These are phyloP conservation scores for Phaethon lepturus DNA, from an alignment of 2,113 vertebrate species.

Conservation along the genomic window DNA sequence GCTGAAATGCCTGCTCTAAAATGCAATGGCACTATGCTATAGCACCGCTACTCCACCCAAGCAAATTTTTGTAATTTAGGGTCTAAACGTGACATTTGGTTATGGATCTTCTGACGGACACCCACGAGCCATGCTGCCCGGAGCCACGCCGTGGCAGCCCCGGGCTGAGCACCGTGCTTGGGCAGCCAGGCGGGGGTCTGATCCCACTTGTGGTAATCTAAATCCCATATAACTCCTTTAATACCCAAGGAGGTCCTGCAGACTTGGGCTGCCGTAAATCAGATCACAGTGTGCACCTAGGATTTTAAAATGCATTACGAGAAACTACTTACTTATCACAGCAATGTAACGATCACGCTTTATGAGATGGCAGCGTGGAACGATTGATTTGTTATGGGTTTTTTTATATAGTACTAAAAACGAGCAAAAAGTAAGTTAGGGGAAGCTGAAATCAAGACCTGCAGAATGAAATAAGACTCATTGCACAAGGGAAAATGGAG, in stretches of 20 bases:
- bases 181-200: not conserved
- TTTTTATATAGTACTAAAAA: not conserved
- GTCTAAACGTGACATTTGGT: not conserved
- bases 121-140: rapidly evolving
- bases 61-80: not conserved
- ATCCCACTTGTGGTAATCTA: not conserved
- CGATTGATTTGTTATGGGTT: not conserved
- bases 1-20: not conserved
- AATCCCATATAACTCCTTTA: conserved; percentile 27
- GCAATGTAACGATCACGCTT: not conserved
- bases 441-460: not conserved
- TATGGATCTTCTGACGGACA: not conserved
- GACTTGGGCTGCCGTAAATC: not conserved
- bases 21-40: not conserved
- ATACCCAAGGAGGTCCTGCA: not conserved
- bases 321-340: conserved; percentile 2
- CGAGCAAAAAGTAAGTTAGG: not conserved
- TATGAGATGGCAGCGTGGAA: not conserved
- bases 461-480: not conserved
- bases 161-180: too few species aligned
- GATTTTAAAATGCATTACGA: not conserved
- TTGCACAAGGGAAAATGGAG: not conserved
- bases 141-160: not conserved
- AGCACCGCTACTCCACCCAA: not conserved
- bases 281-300: not conserved